These are phyloP conservation scores for Scelioninae gen. 1 DNA, from an alignment of 2,888 invertebrate genomes.

Conservation along the genomic window DNA sequence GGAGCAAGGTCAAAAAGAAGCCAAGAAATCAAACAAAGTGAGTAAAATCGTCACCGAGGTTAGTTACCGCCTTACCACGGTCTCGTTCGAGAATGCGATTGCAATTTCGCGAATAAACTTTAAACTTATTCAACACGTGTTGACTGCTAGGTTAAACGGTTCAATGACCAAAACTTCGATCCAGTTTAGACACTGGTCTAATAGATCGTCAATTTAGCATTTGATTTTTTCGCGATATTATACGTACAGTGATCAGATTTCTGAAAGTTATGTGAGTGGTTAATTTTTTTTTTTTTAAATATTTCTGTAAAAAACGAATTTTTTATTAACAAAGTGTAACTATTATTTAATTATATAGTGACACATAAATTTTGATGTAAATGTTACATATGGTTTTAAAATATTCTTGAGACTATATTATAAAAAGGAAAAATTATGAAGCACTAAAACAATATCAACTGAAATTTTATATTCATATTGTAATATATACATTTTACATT, in stretches of 20 bases:
- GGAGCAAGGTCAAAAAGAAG: slow-evolving; percentile 75
- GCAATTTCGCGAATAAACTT: slow-evolving; percentile 34
- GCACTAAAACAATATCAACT: too few species aligned
- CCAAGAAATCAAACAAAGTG: slow-evolving; percentile 43
- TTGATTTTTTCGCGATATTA: not conserved
- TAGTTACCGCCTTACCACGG: slow-evolving; percentile 50
- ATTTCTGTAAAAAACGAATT: too few species aligned
- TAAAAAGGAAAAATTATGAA: too few species aligned
- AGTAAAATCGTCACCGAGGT: slow-evolving; percentile 54
- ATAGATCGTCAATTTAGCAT: slow-evolving; percentile 11
- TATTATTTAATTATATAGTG: not conserved
- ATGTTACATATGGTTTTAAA: too few species aligned
- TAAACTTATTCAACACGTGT: slow-evolving; percentile 46
- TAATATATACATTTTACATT: too few species aligned
- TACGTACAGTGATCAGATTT: not conserved
- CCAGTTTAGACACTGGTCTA: not conserved
- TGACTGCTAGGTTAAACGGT: slow-evolving; percentile 32
- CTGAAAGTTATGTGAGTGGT: not conserved
- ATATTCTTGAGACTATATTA: too few species aligned
- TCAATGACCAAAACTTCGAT: slow-evolving; percentile 31
- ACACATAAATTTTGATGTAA: not conserved
- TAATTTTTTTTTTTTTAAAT: not conserved
- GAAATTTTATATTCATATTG: too few species aligned
- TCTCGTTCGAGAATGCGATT: slow-evolving; percentile 44
- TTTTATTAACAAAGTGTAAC: too few species aligned